A percentile compares a stretch with the other conserved stretches of the same genome.
These are phyloP conservation scores for Cenopis cana DNA, from an alignment of 2,888 invertebrate species.

Conservation along the genomic window DNA sequence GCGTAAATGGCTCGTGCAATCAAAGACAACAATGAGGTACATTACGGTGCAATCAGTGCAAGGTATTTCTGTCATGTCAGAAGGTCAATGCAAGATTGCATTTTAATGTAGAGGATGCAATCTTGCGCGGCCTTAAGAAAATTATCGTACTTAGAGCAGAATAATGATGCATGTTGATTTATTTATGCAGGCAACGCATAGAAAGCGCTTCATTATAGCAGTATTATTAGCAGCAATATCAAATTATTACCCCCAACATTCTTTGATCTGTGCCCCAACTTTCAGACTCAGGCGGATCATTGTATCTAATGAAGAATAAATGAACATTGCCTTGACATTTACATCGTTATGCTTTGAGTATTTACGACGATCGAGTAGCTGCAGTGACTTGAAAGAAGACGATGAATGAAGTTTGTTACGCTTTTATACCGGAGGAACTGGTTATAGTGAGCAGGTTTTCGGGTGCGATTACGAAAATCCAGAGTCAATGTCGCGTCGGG, in stretches of 20 bases:
- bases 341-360: neutral
- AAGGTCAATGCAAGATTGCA: constrained; percentile 41
- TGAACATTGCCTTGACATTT: constrained; percentile 17
- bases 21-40: constrained; percentile 4
- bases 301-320: neutral
- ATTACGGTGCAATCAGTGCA: constrained; percentile 26
- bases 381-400: constrained; percentile 2
- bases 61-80: constrained; percentile 31
- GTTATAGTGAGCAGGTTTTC: constrained; percentile 39
- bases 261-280: neutral
- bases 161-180: constrained; percentile 31
- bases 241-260: neutral
- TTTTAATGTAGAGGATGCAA: constrained; percentile 35
- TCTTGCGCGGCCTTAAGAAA: constrained; percentile 27
- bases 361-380: constrained; percentile 6
- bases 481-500: constrained; percentile 43
- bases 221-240: neutral
- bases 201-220: constrained; percentile 5
- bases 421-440: constrained; percentile 33
- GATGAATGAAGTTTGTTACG: constrained; percentile 24
- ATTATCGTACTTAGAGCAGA: constrained; percentile 28
- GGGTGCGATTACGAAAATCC: constrained; percentile 42
- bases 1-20: constrained; percentile 1
- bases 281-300: neutral
- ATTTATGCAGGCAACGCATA: constrained; percentile 13